Base-by-base conservation (phyloP, 2,888 invertebrate species). In the Heliothis peltigera region DNA sequence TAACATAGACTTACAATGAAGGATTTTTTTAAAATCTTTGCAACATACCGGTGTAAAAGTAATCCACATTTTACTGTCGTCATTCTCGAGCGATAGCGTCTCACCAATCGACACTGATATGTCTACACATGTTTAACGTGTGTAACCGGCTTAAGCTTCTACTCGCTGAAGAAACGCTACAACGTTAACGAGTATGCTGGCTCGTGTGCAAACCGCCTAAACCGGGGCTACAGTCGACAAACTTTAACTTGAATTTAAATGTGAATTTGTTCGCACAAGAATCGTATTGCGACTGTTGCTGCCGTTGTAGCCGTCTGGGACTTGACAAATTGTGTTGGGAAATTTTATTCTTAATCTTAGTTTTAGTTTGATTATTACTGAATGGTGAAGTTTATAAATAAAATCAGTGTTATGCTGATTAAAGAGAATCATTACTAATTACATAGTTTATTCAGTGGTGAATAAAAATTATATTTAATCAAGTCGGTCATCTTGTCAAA, bases 41-140 rank as follows among this genome's bases (percentile, higher is more conserved):
- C 15, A 70, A 64, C 71, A 19, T 4, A 18, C 42, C 71, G 67
- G 79, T 81, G 79, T 84, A 25, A 79, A 17, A 63, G 49, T 7
- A 47, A 56, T 46, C 56, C 57, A 53, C 35, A 53, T 57, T 68
- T 75, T 72, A 78, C 60, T 72, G 73, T 68, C 73, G 70, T 76
- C 73, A 78, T 81, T 81, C 70, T 57, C 64, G 64, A 69, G 56
- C 71, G 79, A 78, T 80, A 82, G 78, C 64, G 66, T 66, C 69
- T 70, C 73, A 70, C 70, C 68, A 71, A 79, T 79, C 75, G 78
- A 71, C 54, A 56, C 69, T 80, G 82, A 80, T 77, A 74, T 77
- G 67, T 73, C 70, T 69, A 71, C 68, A 72, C 75, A 75, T 80
- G 76, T 84, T 71, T 81, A 78, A 81, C 78, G 77, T 80, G 82